A percentile compares a stretch with the other conserved stretches of the same genome.
Conservation (phyloP, 2,113 vertebrate species). For the Canis aureus region DNA sequence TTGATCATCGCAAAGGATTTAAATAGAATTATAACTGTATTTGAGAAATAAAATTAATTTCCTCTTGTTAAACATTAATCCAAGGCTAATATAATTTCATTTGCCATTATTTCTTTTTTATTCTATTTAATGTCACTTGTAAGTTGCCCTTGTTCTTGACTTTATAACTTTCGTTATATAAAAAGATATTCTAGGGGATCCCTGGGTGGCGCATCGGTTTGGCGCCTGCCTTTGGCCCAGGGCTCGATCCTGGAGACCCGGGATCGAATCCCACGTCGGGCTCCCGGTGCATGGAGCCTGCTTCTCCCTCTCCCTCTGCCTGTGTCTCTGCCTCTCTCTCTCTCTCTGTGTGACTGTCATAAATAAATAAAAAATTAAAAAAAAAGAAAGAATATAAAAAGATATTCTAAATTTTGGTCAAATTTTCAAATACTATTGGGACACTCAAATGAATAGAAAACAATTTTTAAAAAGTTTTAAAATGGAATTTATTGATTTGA, state of each 20-base stretch:
- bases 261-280: no score
- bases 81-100: conserved; percentile 19
- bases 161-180: neutral
- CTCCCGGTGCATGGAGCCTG: no score
- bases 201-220: no score
- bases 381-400: neutral
- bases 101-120: neutral
- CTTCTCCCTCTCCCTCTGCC: no score
- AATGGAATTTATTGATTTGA: neutral
- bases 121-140: conserved; percentile 2
- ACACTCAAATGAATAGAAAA: neutral
- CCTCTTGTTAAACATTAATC: neutral
- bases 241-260: no score
- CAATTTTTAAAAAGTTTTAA: conserved; percentile 3
- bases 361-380: no score
- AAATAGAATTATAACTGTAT: neutral
- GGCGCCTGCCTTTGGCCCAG: no score
- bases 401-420: neutral
- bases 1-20: neutral
- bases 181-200: neutral
- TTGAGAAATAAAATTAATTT: conserved; percentile 62
- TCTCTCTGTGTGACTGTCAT: no score
- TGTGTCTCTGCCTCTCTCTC: no score
- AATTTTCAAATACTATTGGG: neutral
- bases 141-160: neutral